Percentiles rank a stretch among this genome's conserved stretches.
Evolutionary conservation across 2,113 vertebrate genomes (phyloP).

Genomic region (Agapornis roseicollis): DNA sequence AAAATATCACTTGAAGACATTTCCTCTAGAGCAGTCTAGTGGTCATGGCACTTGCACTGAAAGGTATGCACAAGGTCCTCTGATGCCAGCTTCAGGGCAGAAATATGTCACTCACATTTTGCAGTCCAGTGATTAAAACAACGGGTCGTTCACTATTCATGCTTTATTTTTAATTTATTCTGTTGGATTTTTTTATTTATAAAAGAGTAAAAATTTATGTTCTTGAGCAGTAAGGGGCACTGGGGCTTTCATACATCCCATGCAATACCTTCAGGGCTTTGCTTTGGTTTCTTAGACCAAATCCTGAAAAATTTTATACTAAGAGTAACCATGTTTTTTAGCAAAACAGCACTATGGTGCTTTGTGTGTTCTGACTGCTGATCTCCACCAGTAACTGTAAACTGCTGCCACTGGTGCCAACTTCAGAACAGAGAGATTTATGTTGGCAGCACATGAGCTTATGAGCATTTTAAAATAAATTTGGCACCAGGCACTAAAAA

Average conservation of each 20-base stretch:
- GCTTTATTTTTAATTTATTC: not conserved
- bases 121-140: not conserved
- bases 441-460: not conserved
- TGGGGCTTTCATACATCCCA: not conserved
- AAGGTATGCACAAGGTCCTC: not conserved
- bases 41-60: not conserved
- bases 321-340: not conserved
- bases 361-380: conserved; percentile 7
- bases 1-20: not conserved
- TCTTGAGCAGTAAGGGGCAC: not conserved
- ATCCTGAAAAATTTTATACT: not conserved
- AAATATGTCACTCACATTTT: not conserved
- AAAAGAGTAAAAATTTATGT: not conserved
- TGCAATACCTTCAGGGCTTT: not conserved
- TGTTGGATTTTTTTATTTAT: not conserved
- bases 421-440: not conserved
- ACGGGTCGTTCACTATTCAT: not conserved
- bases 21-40: not conserved
- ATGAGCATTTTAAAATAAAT: conserved; percentile 16
- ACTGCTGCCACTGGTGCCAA: not conserved
- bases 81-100: not conserved
- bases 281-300: not conserved
- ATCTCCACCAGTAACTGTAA: not conserved
- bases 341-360: not conserved
- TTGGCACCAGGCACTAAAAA: not conserved